Evolutionary conservation across 2,888 invertebrate species (phyloP).

Genomic region (Crematogaster levior): DNA sequence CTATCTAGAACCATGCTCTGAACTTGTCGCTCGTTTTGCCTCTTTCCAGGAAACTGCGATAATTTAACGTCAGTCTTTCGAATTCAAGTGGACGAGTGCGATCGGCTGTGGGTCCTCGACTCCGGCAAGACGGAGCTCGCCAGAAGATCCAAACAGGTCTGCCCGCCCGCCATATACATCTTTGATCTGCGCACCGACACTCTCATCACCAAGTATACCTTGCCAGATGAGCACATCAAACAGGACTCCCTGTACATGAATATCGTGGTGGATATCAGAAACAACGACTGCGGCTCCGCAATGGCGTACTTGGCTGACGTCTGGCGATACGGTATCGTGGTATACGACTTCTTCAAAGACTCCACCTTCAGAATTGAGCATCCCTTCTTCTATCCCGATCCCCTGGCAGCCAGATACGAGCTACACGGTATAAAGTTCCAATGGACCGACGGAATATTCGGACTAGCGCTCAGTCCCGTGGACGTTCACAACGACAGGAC

Average conservation of each 20-base stretch:
- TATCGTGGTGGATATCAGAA: conserved; percentile 89
- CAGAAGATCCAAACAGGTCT: conserved; percentile 89
- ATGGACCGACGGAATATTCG: conserved; percentile 94
- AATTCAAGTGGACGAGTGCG: conserved; percentile 91
- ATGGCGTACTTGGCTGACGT: conserved; percentile 91
- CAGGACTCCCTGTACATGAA: conserved; percentile 90
- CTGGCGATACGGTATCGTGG: conserved; percentile 89
- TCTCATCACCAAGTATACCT: conserved; percentile 88
- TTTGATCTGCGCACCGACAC: conserved; percentile 90
- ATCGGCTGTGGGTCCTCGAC: conserved; percentile 93
- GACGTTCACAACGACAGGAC: conserved; percentile 87
- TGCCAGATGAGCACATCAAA: conserved; percentile 89
- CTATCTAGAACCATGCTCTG: not conserved
- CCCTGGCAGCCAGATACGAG: conserved; percentile 90
- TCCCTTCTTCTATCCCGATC: conserved; percentile 91
- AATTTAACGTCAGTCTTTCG: conserved; percentile 93
- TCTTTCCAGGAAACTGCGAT: conserved; percentile 86
- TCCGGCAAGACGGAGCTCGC: conserved; percentile 91
- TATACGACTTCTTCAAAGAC: conserved; percentile 88
- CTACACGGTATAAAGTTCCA: conserved; percentile 92
- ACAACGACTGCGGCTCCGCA: conserved; percentile 88
- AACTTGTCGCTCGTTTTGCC: not conserved
- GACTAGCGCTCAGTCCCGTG: conserved; percentile 89
- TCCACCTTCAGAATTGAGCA: conserved; percentile 90
- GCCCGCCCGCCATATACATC: conserved; percentile 91